Evolutionary conservation across 1,140 invertebrate genomes (phyloP).

Genomic region (Melipona quadrifasciata): DNA sequence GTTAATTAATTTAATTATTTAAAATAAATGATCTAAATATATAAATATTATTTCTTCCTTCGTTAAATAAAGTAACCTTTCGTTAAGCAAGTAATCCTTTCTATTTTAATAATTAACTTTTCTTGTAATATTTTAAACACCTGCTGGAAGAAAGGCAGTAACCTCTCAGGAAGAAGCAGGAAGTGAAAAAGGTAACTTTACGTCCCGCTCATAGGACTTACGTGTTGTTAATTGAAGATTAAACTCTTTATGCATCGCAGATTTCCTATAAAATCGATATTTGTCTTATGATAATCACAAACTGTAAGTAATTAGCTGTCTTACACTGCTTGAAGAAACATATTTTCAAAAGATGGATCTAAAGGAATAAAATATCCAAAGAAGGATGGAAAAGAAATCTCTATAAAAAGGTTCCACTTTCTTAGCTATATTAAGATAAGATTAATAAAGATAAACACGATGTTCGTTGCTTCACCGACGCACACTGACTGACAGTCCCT

Average conservation of each 20-base stretch:
- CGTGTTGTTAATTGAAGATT: conserved; percentile 13
- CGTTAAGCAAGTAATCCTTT: neutral
- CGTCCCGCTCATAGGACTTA: neutral
- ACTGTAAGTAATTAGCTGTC: neutral
- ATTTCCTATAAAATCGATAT: conserved; percentile 22
- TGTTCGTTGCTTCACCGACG: no score
- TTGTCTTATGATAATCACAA: neutral
- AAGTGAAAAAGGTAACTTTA: neutral
- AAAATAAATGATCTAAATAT: no score
- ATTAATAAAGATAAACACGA: no score
- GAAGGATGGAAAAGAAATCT: no score
- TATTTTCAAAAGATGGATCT: no score
- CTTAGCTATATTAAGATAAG: no score
- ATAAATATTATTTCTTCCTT: no score
- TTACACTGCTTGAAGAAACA: neutral
- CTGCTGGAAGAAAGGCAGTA: neutral
- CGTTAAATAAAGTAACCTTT: no score
- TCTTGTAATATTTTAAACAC: neutral
- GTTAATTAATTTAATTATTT: no score
- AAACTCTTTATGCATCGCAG: neutral
- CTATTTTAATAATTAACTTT: neutral
- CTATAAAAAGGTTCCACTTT: no score
- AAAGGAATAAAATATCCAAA: neutral
- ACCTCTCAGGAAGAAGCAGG: neutral
- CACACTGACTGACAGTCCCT: no score